Percentiles rank a stretch among this genome's conserved stretches.
phyloP scores from a whole-genome alignment of 2,113 vertebrate genomes.

The Rattus norvegicus region DNA sequence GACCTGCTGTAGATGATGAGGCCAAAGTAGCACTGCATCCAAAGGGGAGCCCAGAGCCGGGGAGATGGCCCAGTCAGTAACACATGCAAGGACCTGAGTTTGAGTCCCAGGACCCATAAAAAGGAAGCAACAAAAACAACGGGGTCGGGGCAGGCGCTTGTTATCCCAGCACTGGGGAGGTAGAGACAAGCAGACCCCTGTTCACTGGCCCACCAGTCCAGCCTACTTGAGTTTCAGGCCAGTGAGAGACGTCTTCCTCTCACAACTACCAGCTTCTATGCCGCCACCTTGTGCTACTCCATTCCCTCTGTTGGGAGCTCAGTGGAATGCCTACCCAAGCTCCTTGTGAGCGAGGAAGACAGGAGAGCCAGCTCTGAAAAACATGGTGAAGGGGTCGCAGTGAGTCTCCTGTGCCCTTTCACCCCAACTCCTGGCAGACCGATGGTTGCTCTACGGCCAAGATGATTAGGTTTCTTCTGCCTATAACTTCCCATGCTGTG shows the following conservation, averaged over 20 bases:
- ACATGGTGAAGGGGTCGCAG: not conserved
- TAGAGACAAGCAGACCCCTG: not conserved
- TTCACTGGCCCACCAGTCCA: not conserved
- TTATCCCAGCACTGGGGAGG: not conserved
- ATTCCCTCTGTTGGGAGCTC: conserved; percentile 81
- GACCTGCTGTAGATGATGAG: not conserved
- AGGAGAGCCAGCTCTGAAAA: not conserved
- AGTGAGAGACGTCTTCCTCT: not conserved
- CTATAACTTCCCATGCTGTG: not conserved
- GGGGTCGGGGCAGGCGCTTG: not conserved
- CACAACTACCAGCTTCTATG: not conserved
- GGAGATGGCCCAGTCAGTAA: not conserved
- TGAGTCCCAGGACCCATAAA: not conserved
- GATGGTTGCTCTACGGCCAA: not conserved
- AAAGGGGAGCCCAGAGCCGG: too few relatives aligned
- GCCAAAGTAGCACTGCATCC: fast-evolving
- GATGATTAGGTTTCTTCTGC: not conserved
- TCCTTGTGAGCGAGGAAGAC: conserved; percentile 77
- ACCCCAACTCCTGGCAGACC: too few relatives aligned
- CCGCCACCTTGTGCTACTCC: not conserved
- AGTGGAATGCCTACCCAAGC: conserved; percentile 86
- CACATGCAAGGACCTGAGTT: not conserved
- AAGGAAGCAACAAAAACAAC: not conserved
- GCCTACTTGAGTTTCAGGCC: not conserved
- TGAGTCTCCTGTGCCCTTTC: not conserved